Conservation (phyloP, 2,113 vertebrate species). For the Myrmophylax atrothorax region DNA sequence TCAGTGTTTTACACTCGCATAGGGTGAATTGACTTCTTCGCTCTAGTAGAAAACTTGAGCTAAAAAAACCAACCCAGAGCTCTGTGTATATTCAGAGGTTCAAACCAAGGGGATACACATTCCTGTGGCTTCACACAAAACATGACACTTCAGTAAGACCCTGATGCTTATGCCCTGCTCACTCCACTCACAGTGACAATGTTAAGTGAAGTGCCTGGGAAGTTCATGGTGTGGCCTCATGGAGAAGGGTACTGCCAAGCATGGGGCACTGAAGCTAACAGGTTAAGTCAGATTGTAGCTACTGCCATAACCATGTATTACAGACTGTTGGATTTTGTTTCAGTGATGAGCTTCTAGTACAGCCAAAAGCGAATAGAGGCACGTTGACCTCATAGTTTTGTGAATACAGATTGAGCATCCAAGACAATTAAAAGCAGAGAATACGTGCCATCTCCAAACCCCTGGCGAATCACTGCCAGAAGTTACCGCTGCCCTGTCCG, state of each 20-base stretch:
- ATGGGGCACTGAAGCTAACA: background rate
- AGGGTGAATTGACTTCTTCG: background rate
- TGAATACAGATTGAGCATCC: background rate
- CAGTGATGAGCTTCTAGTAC: constrained; percentile 51
- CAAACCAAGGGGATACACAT: background rate
- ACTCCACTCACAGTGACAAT: background rate
- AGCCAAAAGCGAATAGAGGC: constrained; percentile 42
- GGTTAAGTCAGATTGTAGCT: constrained; percentile 6
- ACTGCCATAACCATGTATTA: background rate
- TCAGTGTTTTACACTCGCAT: background rate
- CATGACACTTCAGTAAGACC: background rate
- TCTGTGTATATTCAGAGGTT: background rate
- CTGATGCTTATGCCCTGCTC: background rate
- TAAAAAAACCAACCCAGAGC: background rate
- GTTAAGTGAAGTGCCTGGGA: background rate
- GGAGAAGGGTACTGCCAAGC: background rate
- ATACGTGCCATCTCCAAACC: background rate
- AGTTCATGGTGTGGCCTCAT: background rate
- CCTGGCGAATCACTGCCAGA: background rate
- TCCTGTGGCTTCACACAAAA: background rate
- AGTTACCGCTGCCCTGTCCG: background rate
- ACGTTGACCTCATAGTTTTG: constrained; percentile 54
- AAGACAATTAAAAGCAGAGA: constrained; percentile 61
- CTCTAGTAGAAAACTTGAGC: background rate
- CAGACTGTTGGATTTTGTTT: constrained; percentile 11